Evolutionary conservation across 2,113 vertebrate species (phyloP).

Genomic region (Gambusia holbrooki): DNA sequence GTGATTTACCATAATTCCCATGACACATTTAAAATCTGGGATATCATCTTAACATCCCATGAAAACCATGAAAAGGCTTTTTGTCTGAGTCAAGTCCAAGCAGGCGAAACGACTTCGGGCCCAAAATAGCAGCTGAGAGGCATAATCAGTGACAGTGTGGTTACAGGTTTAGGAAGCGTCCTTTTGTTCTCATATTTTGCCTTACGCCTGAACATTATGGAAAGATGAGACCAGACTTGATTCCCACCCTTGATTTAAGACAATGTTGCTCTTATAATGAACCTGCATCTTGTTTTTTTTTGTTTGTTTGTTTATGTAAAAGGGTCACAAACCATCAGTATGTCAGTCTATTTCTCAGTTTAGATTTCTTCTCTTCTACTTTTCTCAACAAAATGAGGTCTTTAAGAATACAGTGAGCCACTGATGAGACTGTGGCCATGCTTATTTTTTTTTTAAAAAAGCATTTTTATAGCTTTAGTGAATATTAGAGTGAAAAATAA

Average conservation of each 20-base stretch:
- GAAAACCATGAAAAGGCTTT: no score
- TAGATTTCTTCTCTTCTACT: neutral
- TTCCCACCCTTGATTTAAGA: neutral
- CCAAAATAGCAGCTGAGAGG: neutral
- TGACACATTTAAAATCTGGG: neutral
- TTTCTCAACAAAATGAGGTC: neutral
- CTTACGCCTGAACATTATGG: no score
- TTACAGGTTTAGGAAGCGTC: neutral
- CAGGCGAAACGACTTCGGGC: neutral
- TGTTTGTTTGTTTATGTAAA: neutral
- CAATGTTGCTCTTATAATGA: neutral
- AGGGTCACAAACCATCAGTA: neutral
- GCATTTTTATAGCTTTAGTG: neutral
- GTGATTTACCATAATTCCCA: no score
- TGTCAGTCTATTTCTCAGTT: neutral
- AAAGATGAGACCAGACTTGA: neutral
- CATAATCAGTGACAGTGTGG: neutral
- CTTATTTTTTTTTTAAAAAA: neutral
- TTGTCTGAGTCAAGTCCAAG: neutral
- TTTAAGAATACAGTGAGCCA: conserved; percentile 2
- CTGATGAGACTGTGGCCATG: neutral
- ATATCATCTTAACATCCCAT: neutral
- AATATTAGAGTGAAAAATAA: neutral
- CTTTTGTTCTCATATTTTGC: neutral
- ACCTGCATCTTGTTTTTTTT: neutral